Conservation (phyloP, 2,113 vertebrate species). For the Ceratotherium simum region DNA sequence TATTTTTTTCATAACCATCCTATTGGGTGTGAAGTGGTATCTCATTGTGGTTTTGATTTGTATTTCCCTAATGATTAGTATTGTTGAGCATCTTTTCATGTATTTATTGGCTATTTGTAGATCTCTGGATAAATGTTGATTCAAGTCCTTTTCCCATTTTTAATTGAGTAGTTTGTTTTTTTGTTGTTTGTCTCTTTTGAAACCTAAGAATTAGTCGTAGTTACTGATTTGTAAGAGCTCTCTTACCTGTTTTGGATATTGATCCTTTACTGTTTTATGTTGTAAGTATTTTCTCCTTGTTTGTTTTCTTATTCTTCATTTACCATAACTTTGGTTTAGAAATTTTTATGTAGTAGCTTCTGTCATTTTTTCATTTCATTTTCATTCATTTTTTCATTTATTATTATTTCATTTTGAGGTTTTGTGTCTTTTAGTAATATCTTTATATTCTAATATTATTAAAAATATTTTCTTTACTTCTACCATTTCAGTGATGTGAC, state of each 20-base stretch:
- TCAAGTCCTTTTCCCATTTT: background rate
- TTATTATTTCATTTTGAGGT: background rate
- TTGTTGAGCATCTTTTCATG: background rate
- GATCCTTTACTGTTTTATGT: background rate
- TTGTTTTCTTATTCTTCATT: background rate
- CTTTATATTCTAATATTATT: slow-evolving; percentile 32
- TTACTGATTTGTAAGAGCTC: background rate
- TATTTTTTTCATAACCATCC: background rate
- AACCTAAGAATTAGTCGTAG: background rate
- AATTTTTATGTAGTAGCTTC: background rate
- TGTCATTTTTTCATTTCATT: background rate
- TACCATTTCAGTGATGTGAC: background rate
- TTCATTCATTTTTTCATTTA: background rate
- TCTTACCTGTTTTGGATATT: background rate
- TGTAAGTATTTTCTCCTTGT: background rate
- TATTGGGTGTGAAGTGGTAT: background rate
- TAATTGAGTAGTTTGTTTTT: background rate
- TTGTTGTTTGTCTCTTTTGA: background rate
- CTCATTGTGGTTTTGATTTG: background rate
- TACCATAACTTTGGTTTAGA: background rate
- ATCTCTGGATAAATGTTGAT: background rate
- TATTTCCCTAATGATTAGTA: background rate
- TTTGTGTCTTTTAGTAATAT: background rate
- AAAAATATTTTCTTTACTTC: background rate
- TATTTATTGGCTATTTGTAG: background rate